Evolutionary conservation across 2,888 invertebrate genomes (phyloP), one percentile per base, ranked within the genome.

Genomic region (Drosophila algonquin): DNA sequence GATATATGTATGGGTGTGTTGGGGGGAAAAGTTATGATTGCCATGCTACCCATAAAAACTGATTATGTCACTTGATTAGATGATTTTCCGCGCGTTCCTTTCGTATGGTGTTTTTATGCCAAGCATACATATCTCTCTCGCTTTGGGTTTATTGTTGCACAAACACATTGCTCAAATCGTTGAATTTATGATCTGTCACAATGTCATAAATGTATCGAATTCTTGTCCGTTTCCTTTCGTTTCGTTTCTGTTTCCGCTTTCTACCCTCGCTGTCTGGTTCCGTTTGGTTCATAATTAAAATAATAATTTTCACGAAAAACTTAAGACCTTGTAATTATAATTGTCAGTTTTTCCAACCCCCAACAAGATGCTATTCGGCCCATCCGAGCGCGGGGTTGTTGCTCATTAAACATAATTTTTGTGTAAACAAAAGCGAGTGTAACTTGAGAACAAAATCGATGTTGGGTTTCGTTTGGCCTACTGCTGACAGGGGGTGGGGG

Each of bases 301-400:
- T 91, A 86, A 91, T 89, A 90, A 91, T 91, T 90, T 90, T 87
- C 84, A 85, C 82, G 87, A 89, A 84, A 83, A 83, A 86, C 89
- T 90, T 91, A 91, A 91, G 90, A 84, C 90, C 80, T 80, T 89
- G 90, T 90, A 90, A 90, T 90, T 91, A 90, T 90, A 89, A 90
- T 89, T 90, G 90, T 90, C 90, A 84, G 83, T 88, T 88, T 71
- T 68, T 64, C 63, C 68, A 75, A 68, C 76, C 75, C 70, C 71
- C 27, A 50, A 56, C 18, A 56, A 44, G 55, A 70, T 18, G 47
- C 44, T 62, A 24, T 40, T 14, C 14, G 45, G 47, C 9, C 45
- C 16, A 2, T 16, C 18, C 2, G 18, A 0, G 18, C 18, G 48
- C 32, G 59, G 46, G 50, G 46, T 50, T 27, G 79, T 52, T 80